Base-by-base conservation (phyloP, 2,888 invertebrate species). In the Drosophila hamatofila region DNA sequence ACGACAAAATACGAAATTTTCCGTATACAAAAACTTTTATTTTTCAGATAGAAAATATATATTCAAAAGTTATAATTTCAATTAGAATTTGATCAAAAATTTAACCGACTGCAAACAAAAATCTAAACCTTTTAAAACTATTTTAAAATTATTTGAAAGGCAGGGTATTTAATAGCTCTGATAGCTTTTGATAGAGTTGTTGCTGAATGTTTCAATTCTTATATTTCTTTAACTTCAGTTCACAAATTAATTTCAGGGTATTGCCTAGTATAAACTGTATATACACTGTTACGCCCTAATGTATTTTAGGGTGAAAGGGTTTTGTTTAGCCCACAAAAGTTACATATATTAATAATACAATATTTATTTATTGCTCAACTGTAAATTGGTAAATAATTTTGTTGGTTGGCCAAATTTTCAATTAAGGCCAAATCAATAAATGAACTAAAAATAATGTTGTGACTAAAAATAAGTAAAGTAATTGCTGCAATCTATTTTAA, bases 381-480 rank as follows among this genome's bases (percentile, higher is more conserved):
- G 49, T 37, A 48, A 58, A 33, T 18, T 46, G 49, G 33, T 8
- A 1, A 64, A 52, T 37, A 46, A 18, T 39, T 30, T 37, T 41
- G n/a, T 30, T 48, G 48, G 18, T 18, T 14, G 39, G 23, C 21
- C n/a, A 39, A 39, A 33, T 49, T 46, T 46, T 46, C 35, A 46
- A 48, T 64, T 52, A 30, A 30, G 39, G 52, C 42, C 46, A 65
- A 51, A 23, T 8, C 44, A 65, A 52, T 52, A 63, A 30, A 27
- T 52, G 27, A 33, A 63, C 63, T 49, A 33, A 49, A 49, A 49
- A 49, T 12, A 35, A 52, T 21, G 2, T 16, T 52, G 8, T 12
- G 37, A 30, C 27, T 16, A 44, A 37, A 23, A 33, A 49, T 14
- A 35, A 18, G 12, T 9, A 18, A 49, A 49, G 18, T 49, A 41